phyloP scores from a whole-genome alignment of 2,113 vertebrate species.

The Mixornis gularis region DNA sequence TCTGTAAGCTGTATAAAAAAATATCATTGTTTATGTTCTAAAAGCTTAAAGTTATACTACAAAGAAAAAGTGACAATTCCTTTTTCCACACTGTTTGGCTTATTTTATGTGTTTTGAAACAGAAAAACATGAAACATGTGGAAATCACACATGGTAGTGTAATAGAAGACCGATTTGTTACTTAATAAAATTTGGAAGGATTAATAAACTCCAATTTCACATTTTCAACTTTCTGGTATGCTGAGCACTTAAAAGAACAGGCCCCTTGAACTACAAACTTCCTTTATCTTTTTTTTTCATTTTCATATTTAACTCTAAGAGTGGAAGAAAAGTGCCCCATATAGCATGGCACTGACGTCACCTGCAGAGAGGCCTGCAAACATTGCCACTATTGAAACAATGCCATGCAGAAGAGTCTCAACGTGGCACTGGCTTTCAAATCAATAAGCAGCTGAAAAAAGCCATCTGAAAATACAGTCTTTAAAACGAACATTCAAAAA shows the following conservation, averaged over 20 bases:
- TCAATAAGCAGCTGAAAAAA: background rate
- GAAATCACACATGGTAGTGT: background rate
- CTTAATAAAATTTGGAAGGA: background rate
- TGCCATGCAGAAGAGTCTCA: background rate
- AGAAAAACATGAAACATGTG: background rate
- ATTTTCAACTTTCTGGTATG: background rate
- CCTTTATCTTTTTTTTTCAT: background rate
- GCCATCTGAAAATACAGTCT: background rate
- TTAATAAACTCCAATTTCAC: background rate
- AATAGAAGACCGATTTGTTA: background rate
- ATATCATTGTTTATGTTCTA: background rate
- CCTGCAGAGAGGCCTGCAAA: background rate
- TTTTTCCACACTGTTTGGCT: background rate
- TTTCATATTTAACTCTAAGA: background rate
- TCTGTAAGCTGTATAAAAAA: background rate
- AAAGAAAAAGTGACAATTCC: background rate
- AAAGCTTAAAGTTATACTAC: background rate
- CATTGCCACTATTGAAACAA: background rate
- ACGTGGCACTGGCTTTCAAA: background rate
- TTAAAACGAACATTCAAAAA: background rate
- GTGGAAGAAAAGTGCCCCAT: background rate
- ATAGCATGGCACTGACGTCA: background rate
- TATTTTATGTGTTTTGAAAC: background rate
- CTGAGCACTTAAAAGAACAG: background rate
- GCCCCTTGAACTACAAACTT: background rate